Percentiles rank a stretch among this genome's conserved stretches.
These are phyloP conservation scores for Camelus bactrianus DNA, from an alignment of 2,113 vertebrate genomes.

Conservation along the genomic window DNA sequence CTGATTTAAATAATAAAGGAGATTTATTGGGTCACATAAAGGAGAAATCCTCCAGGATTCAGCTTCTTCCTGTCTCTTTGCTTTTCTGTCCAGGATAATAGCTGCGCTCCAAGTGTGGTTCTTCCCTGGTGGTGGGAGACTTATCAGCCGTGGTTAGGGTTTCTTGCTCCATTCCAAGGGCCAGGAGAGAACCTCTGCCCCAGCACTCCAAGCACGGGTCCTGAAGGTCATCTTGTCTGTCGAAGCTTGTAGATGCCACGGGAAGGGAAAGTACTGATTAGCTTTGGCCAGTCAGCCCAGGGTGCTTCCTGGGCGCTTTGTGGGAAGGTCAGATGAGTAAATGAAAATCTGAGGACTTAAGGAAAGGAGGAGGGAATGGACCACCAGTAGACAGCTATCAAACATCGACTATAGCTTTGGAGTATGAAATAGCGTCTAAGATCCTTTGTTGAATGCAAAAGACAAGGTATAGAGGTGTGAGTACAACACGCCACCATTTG, in stretches of 20 bases:
- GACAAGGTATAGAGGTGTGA: neutral
- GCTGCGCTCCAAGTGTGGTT: neutral
- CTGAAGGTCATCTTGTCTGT: neutral
- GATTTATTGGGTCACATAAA: neutral
- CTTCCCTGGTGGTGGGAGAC: neutral
- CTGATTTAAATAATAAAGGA: conserved; percentile 56
- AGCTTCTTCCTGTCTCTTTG: neutral
- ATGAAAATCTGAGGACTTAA: neutral
- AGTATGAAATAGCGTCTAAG: neutral
- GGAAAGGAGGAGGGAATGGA: neutral
- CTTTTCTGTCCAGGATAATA: neutral
- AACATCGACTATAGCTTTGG: neutral
- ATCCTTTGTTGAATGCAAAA: neutral
- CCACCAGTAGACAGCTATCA: neutral
- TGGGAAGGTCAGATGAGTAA: neutral
- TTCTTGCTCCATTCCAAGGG: neutral
- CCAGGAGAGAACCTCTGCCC: neutral
- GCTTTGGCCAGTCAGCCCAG: neutral
- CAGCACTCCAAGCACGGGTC: neutral
- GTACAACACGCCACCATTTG: neutral
- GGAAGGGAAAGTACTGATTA: neutral
- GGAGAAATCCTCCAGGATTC: neutral
- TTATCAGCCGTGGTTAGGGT: neutral
- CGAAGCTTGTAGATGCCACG: neutral
- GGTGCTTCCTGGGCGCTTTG: neutral